Evolutionary conservation across 2,113 vertebrate species (phyloP).

Genomic region (Athene cunicularia): DNA sequence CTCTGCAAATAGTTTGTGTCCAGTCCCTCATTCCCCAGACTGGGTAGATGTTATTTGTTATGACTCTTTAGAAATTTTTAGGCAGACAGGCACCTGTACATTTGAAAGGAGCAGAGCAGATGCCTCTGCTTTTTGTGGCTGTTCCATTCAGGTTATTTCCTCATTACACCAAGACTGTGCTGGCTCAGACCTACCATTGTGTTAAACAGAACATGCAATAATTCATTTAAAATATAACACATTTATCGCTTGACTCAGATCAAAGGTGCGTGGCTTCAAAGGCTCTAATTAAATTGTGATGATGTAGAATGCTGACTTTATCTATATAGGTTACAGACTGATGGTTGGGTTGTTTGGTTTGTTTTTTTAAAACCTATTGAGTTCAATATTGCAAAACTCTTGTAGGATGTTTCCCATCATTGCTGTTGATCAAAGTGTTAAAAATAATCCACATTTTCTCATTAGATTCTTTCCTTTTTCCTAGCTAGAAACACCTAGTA

Average conservation of each 20-base stretch:
- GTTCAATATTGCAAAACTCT: background rate
- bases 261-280: constrained; percentile 58
- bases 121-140: background rate
- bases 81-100: background rate
- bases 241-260: constrained; percentile 47
- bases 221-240: constrained; percentile 7
- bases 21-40: background rate
- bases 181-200: background rate
- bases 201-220: background rate
- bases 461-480: background rate
- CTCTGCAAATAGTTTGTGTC: background rate
- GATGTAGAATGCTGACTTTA: constrained; percentile 17
- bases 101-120: background rate
- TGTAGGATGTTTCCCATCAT: background rate
- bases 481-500: background rate
- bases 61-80: background rate
- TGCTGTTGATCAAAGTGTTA: background rate
- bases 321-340: background rate
- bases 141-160: constrained; percentile 13
- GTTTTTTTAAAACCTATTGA: background rate
- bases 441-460: background rate
- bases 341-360: background rate
- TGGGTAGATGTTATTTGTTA: background rate
- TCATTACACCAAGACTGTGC: background rate
- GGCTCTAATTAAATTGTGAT: background rate